Percentiles rank a stretch among this genome's conserved stretches.
Conservation (phyloP, 2,113 vertebrate species). For the Addax nasomaculatus region DNA sequence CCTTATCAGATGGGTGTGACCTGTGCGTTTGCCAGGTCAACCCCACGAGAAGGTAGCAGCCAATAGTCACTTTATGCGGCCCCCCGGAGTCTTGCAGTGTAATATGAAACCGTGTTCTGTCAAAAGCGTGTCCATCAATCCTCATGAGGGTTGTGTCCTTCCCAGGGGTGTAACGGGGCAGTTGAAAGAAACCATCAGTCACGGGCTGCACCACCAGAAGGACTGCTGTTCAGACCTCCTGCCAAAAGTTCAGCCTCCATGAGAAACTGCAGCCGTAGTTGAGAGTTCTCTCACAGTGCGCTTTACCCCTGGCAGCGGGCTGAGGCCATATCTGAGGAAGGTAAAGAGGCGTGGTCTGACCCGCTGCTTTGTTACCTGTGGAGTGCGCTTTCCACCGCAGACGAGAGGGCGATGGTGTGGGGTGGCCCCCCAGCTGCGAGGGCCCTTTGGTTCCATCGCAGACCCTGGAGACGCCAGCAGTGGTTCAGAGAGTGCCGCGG, state of each 20-base stretch:
- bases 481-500: not conserved
- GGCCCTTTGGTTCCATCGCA: slow-evolving; percentile 36
- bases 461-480: slow-evolving; percentile 37
- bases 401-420: slow-evolving; percentile 63
- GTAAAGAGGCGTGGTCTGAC: slow-evolving; percentile 72
- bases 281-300: slow-evolving; percentile 75
- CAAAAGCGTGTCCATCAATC: slow-evolving; percentile 70
- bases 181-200: slow-evolving; percentile 74
- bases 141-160: slow-evolving; percentile 77
- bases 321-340: slow-evolving; percentile 76
- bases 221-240: slow-evolving; percentile 76
- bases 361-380: slow-evolving; percentile 72
- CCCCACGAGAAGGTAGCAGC: slow-evolving; percentile 36
- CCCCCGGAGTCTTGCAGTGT: slow-evolving; percentile 68
- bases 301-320: slow-evolving; percentile 75
- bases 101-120: slow-evolving; percentile 74
- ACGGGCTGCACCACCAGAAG: slow-evolving; percentile 74
- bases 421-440: slow-evolving; percentile 45
- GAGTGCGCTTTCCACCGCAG: slow-evolving; percentile 66
- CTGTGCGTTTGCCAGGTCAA: slow-evolving; percentile 7
- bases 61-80: slow-evolving; percentile 50
- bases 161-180: slow-evolving; percentile 76
- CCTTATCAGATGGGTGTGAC: slow-evolving; percentile 18
- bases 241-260: slow-evolving; percentile 74
- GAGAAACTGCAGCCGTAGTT: slow-evolving; percentile 74